phyloP scores from a whole-genome alignment of 2,888 invertebrate species.

The Drosophila paramelanica region DNA sequence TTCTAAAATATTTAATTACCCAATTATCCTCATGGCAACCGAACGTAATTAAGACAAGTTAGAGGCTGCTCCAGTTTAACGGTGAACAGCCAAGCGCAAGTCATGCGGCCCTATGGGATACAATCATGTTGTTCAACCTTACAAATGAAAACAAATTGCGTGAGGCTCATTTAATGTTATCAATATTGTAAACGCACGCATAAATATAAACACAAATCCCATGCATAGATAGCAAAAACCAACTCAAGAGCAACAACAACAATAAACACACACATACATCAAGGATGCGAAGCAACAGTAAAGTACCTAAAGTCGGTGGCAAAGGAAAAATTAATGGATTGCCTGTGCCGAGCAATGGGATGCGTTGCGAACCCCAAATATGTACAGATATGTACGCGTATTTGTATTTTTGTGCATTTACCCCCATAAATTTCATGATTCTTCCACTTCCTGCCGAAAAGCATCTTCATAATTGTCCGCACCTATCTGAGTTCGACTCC shows the following conservation, averaged over 20 bases:
- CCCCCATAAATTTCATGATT: conserved; percentile 43
- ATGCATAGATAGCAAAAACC: conserved; percentile 24
- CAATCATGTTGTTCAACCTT: conserved; percentile 18
- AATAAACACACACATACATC: conserved; percentile 23
- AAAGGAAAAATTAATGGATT: conserved; percentile 56
- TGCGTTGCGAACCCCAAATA: conserved; percentile 23
- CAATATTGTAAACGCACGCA: conserved; percentile 65
- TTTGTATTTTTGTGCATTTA: neutral
- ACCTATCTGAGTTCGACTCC: conserved; percentile 6
- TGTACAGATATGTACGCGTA: conserved; percentile 12
- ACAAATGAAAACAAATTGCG: conserved; percentile 67
- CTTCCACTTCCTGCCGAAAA: conserved; percentile 26
- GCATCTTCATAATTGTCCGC: conserved; percentile 52
- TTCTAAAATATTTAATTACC: conserved; percentile 2
- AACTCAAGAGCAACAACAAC: conserved; percentile 21
- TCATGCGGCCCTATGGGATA: neutral
- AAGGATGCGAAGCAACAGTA: conserved; percentile 13
- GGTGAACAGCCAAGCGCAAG: conserved; percentile 1
- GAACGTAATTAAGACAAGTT: conserved; percentile 6
- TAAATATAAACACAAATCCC: conserved; percentile 42
- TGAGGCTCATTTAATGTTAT: conserved; percentile 65
- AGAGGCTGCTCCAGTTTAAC: conserved; percentile 6
- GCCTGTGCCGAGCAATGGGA: conserved; percentile 25
- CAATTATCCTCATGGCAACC: neutral
- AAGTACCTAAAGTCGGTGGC: neutral